These are phyloP conservation scores for Meriones unguiculatus DNA, from an alignment of 2,113 vertebrate species.

Conservation along the genomic window DNA sequence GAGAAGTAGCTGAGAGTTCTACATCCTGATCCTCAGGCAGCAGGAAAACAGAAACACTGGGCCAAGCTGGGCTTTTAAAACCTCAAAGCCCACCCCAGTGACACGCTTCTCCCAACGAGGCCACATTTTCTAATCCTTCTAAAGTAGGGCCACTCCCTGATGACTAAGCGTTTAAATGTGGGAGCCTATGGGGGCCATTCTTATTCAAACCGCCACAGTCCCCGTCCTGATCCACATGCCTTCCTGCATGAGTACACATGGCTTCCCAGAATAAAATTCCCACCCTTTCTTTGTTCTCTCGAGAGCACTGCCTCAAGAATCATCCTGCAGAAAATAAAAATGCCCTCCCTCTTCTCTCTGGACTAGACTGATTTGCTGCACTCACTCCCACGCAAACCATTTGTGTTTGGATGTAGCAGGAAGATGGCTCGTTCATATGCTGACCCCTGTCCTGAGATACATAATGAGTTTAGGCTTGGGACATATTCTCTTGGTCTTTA, in stretches of 20 bases:
- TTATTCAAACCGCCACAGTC: background rate
- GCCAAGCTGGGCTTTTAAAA: background rate
- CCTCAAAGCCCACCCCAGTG: background rate
- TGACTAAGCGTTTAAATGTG: background rate
- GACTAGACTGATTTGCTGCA: background rate
- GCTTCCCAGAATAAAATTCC: background rate
- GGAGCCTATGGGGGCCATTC: background rate
- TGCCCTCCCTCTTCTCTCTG: background rate
- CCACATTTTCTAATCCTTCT: background rate
- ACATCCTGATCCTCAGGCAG: background rate
- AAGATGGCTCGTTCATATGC: background rate
- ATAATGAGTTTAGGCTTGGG: constrained; percentile 9
- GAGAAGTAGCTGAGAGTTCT: background rate
- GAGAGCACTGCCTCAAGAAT: background rate
- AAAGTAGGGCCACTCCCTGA: too few species aligned
- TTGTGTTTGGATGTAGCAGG: background rate
- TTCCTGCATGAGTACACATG: background rate
- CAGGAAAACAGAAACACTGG: background rate
- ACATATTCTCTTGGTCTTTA: constrained; percentile 18
- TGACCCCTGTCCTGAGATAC: background rate
- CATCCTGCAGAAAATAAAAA: background rate
- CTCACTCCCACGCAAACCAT: background rate
- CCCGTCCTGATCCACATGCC: background rate
- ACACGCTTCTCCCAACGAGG: background rate
- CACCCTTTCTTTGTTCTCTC: background rate